Percentiles rank a stretch among this genome's conserved stretches.
Evolutionary conservation across 37 sponge, comb jelly and placozoan genomes (phyloP).

Genomic region (Halisarca cf. caerulea): DNA sequence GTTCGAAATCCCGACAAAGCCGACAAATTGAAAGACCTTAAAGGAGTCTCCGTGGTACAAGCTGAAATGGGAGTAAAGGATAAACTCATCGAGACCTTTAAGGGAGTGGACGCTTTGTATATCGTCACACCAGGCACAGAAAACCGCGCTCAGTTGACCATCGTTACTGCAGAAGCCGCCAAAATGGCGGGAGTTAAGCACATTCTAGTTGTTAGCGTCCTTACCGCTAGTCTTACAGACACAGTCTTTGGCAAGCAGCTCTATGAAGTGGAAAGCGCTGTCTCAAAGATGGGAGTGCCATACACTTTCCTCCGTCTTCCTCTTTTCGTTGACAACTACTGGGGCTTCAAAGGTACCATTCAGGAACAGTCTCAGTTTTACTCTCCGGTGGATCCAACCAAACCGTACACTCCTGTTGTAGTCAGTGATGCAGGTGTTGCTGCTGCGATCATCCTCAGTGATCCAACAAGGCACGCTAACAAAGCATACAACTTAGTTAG

Average conservation of each 20-base stretch:
- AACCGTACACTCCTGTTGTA: constrained; percentile 33
- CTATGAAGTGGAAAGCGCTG: background rate
- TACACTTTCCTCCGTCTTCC: constrained; percentile 48
- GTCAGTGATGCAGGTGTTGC: constrained; percentile 49
- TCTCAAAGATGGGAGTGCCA: constrained; percentile 18
- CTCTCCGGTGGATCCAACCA: constrained; percentile 38
- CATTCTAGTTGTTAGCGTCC: constrained; percentile 32
- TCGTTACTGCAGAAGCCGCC: constrained; percentile 37
- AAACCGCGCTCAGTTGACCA: constrained; percentile 31
- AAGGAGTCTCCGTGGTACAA: constrained; percentile 42
- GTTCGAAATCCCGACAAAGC: too few relatives aligned
- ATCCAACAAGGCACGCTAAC: too few relatives aligned
- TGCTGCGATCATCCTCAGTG: constrained; percentile 34
- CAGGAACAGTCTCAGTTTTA: constrained; percentile 6
- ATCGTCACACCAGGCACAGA: too few relatives aligned
- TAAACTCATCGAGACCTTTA: constrained; percentile 23
- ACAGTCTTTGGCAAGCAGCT: constrained; percentile 39
- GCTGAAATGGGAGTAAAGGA: constrained; percentile 40
- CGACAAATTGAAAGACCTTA: background rate
- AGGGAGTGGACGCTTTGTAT: too few relatives aligned
- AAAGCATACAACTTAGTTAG: constrained; percentile 49
- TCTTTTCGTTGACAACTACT: constrained; percentile 35
- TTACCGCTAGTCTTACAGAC: constrained; percentile 13
- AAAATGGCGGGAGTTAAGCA: constrained; percentile 43
- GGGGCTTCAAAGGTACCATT: constrained; percentile 5